Conservation (phyloP, 2,113 vertebrate species). For the Geococcyx californianus region DNA sequence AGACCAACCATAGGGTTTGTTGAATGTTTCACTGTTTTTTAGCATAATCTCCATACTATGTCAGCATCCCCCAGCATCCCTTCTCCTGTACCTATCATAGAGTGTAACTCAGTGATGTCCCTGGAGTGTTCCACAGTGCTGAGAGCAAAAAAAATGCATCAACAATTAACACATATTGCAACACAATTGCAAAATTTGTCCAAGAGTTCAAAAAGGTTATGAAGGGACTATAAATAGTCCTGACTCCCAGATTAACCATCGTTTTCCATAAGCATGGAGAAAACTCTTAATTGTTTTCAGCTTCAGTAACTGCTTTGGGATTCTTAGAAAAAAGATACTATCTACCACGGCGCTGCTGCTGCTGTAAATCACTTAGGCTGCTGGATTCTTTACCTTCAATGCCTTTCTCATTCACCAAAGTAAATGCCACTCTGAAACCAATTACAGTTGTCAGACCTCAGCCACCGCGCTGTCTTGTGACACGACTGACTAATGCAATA, state of each 20-base stretch:
- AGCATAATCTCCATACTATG: accelerated
- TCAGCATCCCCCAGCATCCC: background rate
- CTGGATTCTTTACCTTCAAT: background rate
- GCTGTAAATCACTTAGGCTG: background rate
- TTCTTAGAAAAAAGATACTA: background rate
- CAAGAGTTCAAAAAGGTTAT: background rate
- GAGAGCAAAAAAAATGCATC: background rate
- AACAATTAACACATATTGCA: background rate
- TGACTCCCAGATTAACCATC: background rate
- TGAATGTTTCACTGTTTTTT: background rate
- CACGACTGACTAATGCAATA: background rate
- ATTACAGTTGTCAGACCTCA: background rate
- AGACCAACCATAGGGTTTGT: constrained; percentile 86
- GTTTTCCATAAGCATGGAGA: background rate
- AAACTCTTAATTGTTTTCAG: background rate
- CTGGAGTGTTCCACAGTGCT: accelerated
- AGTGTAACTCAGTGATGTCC: background rate
- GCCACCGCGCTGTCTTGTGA: background rate
- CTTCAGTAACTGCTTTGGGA: background rate
- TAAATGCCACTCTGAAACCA: background rate
- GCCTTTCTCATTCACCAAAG: background rate
- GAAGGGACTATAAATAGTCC: background rate
- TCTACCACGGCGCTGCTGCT: background rate
- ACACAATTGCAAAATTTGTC: background rate
- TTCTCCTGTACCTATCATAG: accelerated